These are phyloP conservation scores for Cyprinodon tularosa DNA, from an alignment of 2,113 vertebrate species.

Conservation along the genomic window DNA sequence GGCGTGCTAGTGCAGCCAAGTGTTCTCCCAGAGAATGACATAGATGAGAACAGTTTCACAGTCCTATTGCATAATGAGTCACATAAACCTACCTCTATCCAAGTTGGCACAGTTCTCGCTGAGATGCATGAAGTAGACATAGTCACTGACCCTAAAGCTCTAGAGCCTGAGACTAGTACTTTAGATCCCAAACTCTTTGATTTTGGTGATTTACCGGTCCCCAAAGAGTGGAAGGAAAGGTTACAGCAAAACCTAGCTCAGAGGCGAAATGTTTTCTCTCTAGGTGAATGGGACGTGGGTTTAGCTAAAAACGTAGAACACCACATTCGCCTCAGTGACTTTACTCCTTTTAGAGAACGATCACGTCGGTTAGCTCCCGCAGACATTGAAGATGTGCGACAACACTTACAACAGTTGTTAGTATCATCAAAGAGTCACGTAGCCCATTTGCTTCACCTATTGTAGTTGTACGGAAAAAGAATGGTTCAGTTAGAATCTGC, in stretches of 20 bases:
- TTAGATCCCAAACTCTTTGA: not conserved
- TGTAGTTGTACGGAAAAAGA: slow-evolving; percentile 2
- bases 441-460: slow-evolving; percentile 5
- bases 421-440: not conserved
- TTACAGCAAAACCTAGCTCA: slow-evolving; percentile 7
- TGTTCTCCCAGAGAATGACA: too few relatives aligned
- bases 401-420: slow-evolving; percentile 11
- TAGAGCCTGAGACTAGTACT: not conserved
- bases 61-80: too few relatives aligned
- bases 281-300: slow-evolving; percentile 40
- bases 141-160: not conserved
- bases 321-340: not conserved
- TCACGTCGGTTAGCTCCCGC: not conserved
- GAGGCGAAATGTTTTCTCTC: slow-evolving; percentile 22
- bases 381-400: slow-evolving; percentile 2
- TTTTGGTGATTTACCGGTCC: slow-evolving; percentile 33
- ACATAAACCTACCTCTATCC: not conserved
- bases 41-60: too few relatives aligned
- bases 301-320: not conserved
- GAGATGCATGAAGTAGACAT: not conserved
- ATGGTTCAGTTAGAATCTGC: not conserved
- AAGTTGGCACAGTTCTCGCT: not conserved
- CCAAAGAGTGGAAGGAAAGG: slow-evolving; percentile 27
- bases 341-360: not conserved
- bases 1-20: too few relatives aligned